A percentile compares a stretch with the other conserved stretches of the same genome.
Evolutionary conservation across 2,113 vertebrate species (phyloP).

Genomic region (Nyctereutes procyonoides): DNA sequence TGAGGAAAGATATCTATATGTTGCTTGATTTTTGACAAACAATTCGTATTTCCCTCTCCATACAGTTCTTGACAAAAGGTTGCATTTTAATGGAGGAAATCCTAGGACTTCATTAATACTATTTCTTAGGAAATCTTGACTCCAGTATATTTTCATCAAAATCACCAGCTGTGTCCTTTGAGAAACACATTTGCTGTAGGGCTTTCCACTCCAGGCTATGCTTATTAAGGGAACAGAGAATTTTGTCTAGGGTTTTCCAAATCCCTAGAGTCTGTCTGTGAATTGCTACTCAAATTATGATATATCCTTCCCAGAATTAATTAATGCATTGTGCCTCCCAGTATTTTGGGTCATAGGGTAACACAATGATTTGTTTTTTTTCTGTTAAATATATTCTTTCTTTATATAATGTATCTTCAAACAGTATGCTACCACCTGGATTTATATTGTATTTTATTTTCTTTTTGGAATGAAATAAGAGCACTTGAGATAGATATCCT

Average conservation of each 20-base stretch:
- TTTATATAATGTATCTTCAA: slow-evolving; percentile 22
- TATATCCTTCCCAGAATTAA: slow-evolving; percentile 62
- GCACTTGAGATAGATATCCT: not conserved
- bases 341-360: not conserved
- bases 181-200: slow-evolving; percentile 44
- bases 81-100: slow-evolving; percentile 34
- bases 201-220: not conserved
- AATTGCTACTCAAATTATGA: slow-evolving; percentile 50
- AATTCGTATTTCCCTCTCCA: slow-evolving; percentile 22
- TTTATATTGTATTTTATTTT: slow-evolving; percentile 34
- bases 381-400: not conserved
- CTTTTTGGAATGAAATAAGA: slow-evolving; percentile 44
- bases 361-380: slow-evolving; percentile 20
- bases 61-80: not conserved
- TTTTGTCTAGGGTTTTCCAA: not conserved
- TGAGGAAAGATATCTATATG: not conserved
- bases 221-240: not conserved
- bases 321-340: not conserved
- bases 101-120: slow-evolving; percentile 13
- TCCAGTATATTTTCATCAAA: slow-evolving; percentile 50
- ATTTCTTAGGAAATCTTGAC: not conserved
- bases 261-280: not conserved
- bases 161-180: not conserved
- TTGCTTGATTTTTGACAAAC: slow-evolving; percentile 8
- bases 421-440: not conserved